Base-by-base conservation (phyloP, 2,113 vertebrate species). In the Anarrhichthys ocellatus region DNA sequence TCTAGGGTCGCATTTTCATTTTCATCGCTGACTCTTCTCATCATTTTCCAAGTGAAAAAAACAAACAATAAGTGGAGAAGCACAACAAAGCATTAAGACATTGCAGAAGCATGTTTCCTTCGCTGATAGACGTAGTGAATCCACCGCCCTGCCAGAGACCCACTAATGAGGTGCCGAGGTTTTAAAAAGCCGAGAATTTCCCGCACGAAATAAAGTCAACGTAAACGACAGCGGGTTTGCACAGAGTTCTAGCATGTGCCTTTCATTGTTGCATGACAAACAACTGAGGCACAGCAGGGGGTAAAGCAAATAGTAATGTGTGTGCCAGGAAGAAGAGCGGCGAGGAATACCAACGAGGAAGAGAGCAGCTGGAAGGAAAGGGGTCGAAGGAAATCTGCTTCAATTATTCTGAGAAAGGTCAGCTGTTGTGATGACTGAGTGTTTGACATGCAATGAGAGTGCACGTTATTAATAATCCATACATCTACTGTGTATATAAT, bases 241-340 rank as follows among this genome's bases (percentile, higher is more conserved):
- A 67, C 29, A 18, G 83, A 93, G 87, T 88, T 83, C 89, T 29
- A 87, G 87, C 62, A 11, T 79, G 82, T 36, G 76, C 72, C 71
- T 92, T 89, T 86, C 86, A 86, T 90, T 59, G 50, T 80, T 71
- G 64, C 83, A 84, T 69, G 80, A 85, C 84, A 91, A 92, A 92
- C 85, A 87, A 44, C 62, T 63, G 79, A 78, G 54, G 75, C 80
- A 63, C 86, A 88, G 78, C 69, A 22, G 86, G 84, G 61, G 86
- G 84, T 69, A 74, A 76, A 73, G 74, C 66, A 82, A 86, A 91
- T 66, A 87, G 61, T 78, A 61, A 80, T 29, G 84, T 58, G 71
- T 54, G 46, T 40, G 71, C 69, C 78, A 61, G 56, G 61, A 89
- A 62, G 72, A 77, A 62, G 36, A 27, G 5, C 67, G 6, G 32